Conservation (phyloP, 2,888 invertebrate species). For the Drosophila prostipennis region DNA sequence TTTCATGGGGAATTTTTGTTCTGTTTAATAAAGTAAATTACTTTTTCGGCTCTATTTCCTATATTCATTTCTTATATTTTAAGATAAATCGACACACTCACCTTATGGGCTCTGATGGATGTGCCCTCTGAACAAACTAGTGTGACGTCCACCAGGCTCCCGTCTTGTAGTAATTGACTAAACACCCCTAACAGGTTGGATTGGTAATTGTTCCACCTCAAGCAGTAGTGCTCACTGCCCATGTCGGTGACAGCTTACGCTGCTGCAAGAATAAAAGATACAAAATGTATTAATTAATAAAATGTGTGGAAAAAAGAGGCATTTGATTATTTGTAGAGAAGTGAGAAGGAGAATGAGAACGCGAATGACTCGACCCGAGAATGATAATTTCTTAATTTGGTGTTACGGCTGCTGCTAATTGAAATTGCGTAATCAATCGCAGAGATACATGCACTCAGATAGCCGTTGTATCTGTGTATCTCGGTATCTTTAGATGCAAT, state of each 20-base stretch:
- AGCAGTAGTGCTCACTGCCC: slow-evolving; percentile 99
- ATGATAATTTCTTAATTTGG: slow-evolving; percentile 58
- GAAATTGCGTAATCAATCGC: slow-evolving; percentile 57
- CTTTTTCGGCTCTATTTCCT: too few species aligned
- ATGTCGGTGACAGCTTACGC: slow-evolving; percentile 96
- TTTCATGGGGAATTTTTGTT: too few species aligned
- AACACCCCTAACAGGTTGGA: slow-evolving; percentile 98
- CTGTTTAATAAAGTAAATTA: too few species aligned
- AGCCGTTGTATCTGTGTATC: slow-evolving; percentile 5
- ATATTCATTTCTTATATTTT: too few species aligned
- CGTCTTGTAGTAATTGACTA: slow-evolving; percentile 97
- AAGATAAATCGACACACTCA: slow-evolving; percentile 76
- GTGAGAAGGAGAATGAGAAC: not conserved
- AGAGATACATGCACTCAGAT: slow-evolving; percentile 8
- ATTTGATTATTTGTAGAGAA: too few species aligned
- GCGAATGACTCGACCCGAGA: slow-evolving; percentile 10
- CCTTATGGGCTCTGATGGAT: slow-evolving; percentile 96
- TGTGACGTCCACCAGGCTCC: slow-evolving; percentile 97
- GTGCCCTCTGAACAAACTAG: slow-evolving; percentile 98
- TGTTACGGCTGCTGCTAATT: slow-evolving; percentile 47
- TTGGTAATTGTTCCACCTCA: slow-evolving; percentile 99
- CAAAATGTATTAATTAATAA: too few species aligned
- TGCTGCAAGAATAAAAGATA: slow-evolving; percentile 83
- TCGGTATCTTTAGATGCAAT: slow-evolving; percentile 51
- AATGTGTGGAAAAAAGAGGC: too few species aligned